phyloP scores from a whole-genome alignment of 2,888 invertebrate species.

The Aradus depressus region DNA sequence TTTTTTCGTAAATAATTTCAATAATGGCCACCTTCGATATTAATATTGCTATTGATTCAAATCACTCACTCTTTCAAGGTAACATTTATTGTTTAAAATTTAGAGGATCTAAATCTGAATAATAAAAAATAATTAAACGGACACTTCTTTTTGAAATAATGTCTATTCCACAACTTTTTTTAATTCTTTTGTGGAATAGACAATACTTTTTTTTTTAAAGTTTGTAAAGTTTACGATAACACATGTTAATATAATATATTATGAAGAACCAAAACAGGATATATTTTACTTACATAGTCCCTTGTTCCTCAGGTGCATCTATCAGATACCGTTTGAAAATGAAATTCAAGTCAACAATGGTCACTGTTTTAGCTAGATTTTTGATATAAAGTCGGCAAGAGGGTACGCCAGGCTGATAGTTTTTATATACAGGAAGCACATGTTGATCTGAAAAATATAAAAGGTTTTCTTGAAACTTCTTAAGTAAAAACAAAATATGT shows the following conservation, averaged over 20 bases:
- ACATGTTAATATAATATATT: no score
- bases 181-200: no score
- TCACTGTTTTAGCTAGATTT: slow-evolving; percentile 72
- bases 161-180: no score
- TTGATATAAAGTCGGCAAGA: slow-evolving; percentile 83
- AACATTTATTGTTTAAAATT: no score
- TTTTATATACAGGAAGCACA: slow-evolving; percentile 67
- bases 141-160: no score
- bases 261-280: neutral
- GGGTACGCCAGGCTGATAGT: slow-evolving; percentile 70
- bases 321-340: slow-evolving; percentile 60
- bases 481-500: neutral
- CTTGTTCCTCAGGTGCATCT: slow-evolving; percentile 38
- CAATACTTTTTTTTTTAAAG: neutral
- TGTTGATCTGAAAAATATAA: slow-evolving; percentile 46
- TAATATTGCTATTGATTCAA: no score
- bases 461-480: neutral
- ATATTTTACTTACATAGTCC: slow-evolving; percentile 34
- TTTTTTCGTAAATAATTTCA: no score
- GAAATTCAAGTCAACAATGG: slow-evolving; percentile 58
- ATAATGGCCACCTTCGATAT: no score
- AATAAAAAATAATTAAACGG: no score
- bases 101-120: no score
- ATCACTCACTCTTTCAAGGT: no score
- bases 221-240: no score